Base-by-base conservation (phyloP, 1,140 invertebrate genomes). In the Lanistes nyassanus region DNA sequence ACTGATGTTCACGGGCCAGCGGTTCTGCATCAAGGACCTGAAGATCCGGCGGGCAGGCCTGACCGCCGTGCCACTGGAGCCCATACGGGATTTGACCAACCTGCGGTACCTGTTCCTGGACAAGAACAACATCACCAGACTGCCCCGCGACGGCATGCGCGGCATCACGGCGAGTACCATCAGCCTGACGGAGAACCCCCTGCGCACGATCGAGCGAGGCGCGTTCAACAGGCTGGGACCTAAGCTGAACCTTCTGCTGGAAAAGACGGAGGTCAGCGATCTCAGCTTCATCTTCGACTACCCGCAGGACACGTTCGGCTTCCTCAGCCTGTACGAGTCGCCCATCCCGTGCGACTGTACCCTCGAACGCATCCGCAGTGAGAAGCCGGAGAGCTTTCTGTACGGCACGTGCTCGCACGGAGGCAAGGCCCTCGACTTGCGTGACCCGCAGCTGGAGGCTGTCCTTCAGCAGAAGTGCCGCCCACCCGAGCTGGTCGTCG, bases 1-100 rank as follows among this genome's bases (percentile, higher is more conserved):
- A 36, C 70, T 72, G 31, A 72, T 72, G 70, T 72, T 72, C 56
- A 72, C 70, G 26, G 70, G 70, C n/a, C 70, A 72, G 70, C 21
- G 70, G 36, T 72, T 72, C 70, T 72, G 70, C 56, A 37, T 72
- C 34, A 72, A 60, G n/a, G 70, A 72, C 37, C 56, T 72, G 7
- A 72, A 72, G 56, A 72, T 72, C 21, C 55, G 70, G 16, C 56
- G 37, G 34, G 70, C 70, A 2, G 70, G 42, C 3, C 37, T 72
- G 55, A 72, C 70, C 19, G 19, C 21, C 19, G 56, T 72, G 26
- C 70, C 70, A 3, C 56, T 72, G 47, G 70, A 72, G 31, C 70
- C 70, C 47, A 53, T 72, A 53, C 58, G 42, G 23, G 70, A 72
- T 36, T 55, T 72, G 0, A 21, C 56, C 13, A 72, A 72, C 31